Evolutionary conservation across 2,113 vertebrate genomes (phyloP), one percentile per base, ranked within the genome.

Genomic region (Takifugu flavidus): DNA sequence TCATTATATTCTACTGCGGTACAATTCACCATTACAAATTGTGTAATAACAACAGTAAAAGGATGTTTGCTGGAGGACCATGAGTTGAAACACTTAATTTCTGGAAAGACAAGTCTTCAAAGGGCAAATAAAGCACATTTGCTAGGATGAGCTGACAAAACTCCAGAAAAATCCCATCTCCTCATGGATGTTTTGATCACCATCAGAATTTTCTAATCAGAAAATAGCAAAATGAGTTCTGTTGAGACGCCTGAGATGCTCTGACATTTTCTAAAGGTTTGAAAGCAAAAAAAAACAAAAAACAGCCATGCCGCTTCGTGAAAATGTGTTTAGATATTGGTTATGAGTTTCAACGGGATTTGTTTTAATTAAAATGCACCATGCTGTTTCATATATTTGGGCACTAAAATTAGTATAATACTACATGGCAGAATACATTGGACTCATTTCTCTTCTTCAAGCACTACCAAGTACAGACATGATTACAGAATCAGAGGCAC

Each of bases 401-500:
- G 70, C 51, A 79, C 49, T 78, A 60, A 81, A 75, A 63, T 78
- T 28, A 28, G 62, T 72, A 62, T 58, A 77, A 74, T 78, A 77
- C 69, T 78, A 65, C 65, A 64, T 67, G 68, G 65, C 60, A 72
- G 69, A 84, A 82, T 83, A 78, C 67, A 74, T 46, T 62, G 65
- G 67, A 76, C 59, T 65, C 57, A 64, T 77, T 53, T 56, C 56
- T 67, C 62, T 56, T 77, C 64, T 65, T 85, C 67, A 83, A 85
- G 78, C 79, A 55, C 64, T 68, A 80, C 54, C 11, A 57, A 79
- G 72, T 84, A 86, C 72, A 84, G 82, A 82, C 82, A 75, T 78
- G 70, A 54, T 84, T 84, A 70, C 74, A 68, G 75, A 83, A 80
- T 84, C 62, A 69, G 80, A 91, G 88, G 83, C 88, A 90, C 86